phyloP scores from a whole-genome alignment of 1,140 invertebrate genomes.

The Thalassaphorura encarpata region DNA sequence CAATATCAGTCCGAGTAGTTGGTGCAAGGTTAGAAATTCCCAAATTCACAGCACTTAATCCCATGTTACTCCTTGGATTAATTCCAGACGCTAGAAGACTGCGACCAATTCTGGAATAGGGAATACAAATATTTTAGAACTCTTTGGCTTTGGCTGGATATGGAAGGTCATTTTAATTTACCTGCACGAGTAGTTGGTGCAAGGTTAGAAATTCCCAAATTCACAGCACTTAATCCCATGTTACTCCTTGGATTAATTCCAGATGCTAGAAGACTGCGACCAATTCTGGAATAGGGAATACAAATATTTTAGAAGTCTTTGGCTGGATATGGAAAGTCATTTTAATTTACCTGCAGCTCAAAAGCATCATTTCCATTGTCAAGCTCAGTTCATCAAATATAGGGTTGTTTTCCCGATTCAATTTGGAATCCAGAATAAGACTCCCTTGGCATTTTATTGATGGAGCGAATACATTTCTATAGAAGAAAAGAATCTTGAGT shows the following conservation, averaged over 20 bases:
- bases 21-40: constrained; percentile 51
- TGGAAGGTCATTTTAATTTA: neutral
- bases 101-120: constrained; percentile 45
- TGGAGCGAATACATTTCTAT: constrained; percentile 50
- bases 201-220: constrained; percentile 51
- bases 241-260: constrained; percentile 53
- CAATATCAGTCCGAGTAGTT: constrained; percentile 52
- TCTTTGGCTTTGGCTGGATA: neutral
- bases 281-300: constrained; percentile 41
- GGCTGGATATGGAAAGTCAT: neutral
- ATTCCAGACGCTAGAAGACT: constrained; percentile 48
- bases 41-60: constrained; percentile 51
- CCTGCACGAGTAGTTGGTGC: constrained; percentile 40
- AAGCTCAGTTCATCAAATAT: constrained; percentile 49
- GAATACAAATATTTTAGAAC: constrained; percentile 11
- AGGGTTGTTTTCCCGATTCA: constrained; percentile 34
- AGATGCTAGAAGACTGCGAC: constrained; percentile 46
- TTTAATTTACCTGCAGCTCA: constrained; percentile 44
- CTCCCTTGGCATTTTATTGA: constrained; percentile 46
- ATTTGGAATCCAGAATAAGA: constrained; percentile 40
- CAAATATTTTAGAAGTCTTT: neutral
- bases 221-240: constrained; percentile 52
- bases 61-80: constrained; percentile 52
- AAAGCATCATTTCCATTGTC: constrained; percentile 51
- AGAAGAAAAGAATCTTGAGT: constrained; percentile 29